Evolutionary conservation across 2,113 vertebrate species (phyloP).

Genomic region (Ciconia stormi): DNA sequence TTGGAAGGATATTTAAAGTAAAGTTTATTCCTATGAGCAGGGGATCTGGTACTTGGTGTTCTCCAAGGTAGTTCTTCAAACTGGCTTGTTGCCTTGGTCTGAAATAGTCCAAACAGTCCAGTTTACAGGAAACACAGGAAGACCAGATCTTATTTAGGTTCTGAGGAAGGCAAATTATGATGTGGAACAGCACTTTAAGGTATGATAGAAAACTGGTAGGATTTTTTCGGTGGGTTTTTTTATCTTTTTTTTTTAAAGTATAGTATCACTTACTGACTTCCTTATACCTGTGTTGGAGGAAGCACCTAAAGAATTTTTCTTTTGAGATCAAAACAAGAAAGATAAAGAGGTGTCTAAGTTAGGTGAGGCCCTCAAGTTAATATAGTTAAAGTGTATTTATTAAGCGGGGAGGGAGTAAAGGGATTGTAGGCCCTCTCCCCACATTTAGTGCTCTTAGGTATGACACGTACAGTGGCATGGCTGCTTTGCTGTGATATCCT

Average conservation of each 20-base stretch:
- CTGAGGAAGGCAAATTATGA: not conserved
- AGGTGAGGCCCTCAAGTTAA: not conserved
- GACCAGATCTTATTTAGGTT: not conserved
- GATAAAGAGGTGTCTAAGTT: not conserved
- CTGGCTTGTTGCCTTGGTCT: not conserved
- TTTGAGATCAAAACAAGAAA: not conserved
- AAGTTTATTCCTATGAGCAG: not conserved
- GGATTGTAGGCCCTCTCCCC: not conserved
- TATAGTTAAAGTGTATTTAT: not conserved
- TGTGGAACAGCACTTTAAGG: not conserved
- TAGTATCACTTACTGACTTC: not conserved
- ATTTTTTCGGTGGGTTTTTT: not conserved
- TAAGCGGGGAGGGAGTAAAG: not conserved
- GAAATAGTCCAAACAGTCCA: not conserved
- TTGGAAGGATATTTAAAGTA: not conserved
- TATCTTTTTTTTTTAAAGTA: not conserved
- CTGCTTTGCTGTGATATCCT: not conserved
- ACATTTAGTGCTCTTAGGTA: not conserved
- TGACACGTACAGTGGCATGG: not conserved
- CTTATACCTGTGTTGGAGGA: not conserved
- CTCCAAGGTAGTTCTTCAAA: not conserved
- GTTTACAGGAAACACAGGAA: not conserved
- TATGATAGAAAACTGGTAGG: not conserved
- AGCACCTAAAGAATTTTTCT: not conserved
- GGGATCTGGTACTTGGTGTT: not conserved